Conservation (phyloP, 1,140 invertebrate genomes). For the Drosophila tsacasi region DNA sequence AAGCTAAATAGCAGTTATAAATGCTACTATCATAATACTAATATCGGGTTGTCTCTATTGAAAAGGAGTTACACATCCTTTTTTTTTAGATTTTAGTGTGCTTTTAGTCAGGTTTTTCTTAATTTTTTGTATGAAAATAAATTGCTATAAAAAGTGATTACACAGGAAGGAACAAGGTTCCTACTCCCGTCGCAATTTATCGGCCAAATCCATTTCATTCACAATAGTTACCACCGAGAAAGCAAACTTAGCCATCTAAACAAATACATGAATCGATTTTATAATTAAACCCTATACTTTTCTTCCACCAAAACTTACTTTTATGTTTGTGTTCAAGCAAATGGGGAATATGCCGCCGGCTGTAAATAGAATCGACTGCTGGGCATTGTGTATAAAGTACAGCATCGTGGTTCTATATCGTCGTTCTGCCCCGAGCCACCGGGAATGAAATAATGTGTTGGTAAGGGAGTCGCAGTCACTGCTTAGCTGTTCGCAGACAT, state of each 20-base stretch:
- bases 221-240: constrained; percentile 50
- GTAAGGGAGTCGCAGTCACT: constrained; percentile 15
- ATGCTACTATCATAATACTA: too few relatives aligned
- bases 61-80: too few relatives aligned
- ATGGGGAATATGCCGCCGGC: constrained; percentile 45
- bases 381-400: constrained; percentile 41
- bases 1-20: background rate
- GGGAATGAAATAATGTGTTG: constrained; percentile 32
- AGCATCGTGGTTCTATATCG: constrained; percentile 30
- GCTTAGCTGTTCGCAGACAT: constrained; percentile 26
- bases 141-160: background rate
- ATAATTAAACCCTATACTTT: background rate
- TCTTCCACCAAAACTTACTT: background rate
- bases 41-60: too few relatives aligned
- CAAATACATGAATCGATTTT: background rate
- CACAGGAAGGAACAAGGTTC: background rate
- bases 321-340: constrained; percentile 35
- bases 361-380: constrained; percentile 28
- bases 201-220: constrained; percentile 26
- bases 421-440: constrained; percentile 30
- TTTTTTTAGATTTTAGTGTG: background rate
- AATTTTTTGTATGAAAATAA: background rate
- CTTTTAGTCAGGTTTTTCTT: background rate
- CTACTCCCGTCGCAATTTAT: constrained; percentile 32
- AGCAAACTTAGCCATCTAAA: constrained; percentile 51